These are phyloP conservation scores for Morphnarchus princeps DNA, from an alignment of 2,113 vertebrate species.

Conservation along the genomic window DNA sequence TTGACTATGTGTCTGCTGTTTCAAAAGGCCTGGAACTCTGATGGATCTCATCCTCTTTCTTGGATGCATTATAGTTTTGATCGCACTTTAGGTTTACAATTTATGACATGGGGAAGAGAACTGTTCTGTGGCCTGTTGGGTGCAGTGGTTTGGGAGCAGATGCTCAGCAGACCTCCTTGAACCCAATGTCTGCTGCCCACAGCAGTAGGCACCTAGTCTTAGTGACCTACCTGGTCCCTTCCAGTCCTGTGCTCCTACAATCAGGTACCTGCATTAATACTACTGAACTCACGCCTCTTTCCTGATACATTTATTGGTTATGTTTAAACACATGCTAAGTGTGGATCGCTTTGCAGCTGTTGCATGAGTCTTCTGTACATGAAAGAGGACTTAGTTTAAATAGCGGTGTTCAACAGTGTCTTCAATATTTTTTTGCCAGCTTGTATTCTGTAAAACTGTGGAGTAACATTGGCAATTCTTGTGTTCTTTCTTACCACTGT, in stretches of 20 bases:
- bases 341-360: background rate
- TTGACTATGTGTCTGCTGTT: background rate
- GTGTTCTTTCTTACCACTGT: background rate
- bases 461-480: background rate
- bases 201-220: too few species aligned
- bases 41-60: background rate
- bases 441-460: background rate
- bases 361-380: background rate
- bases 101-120: background rate
- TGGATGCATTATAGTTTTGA: background rate
- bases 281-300: background rate
- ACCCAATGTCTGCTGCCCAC: background rate
- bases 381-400: background rate
- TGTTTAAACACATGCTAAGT: background rate
- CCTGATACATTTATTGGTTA: background rate
- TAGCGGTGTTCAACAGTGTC: background rate
- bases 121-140: background rate
- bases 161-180: background rate
- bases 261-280: background rate
- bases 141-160: background rate
- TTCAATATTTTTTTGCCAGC: background rate
- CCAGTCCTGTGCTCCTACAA: background rate
- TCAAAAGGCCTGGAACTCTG: background rate
- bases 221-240: background rate
- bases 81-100: background rate